Evolutionary conservation across 2,113 vertebrate genomes (phyloP), one percentile per base, ranked within the genome.

Genomic region (Paramormyrops kingsleyae): DNA sequence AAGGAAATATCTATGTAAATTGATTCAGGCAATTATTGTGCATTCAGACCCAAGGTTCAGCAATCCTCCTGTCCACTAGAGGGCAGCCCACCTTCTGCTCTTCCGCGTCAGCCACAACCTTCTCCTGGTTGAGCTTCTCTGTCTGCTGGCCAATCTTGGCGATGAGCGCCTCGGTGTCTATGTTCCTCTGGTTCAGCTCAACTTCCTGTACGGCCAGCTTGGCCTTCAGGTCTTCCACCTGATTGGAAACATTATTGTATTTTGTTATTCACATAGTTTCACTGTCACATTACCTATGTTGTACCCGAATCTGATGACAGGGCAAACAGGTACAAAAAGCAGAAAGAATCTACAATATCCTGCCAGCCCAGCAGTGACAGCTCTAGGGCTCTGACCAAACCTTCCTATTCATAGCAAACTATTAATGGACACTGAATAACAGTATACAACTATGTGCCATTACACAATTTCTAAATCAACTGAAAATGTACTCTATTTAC

Each of bases 151-250:
- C 96, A 90, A 91, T 96, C 95, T 97, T 95, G 87, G 94, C 92
- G 77, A 92, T 94, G 85, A 96, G 94, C 52, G 94, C 94, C 93
- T 97, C 94, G 0, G 93, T 94, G 90, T 96, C 97, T 87, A 95
- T 95, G 94, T 97, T 98, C 93, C 96, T 96, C 92, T 96, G 96
- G 95, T 95, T 96, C 93, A 98, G 94, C 95, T 97, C 96, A 93
- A 94, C 96, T 93, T 97, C 96, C 94, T 97, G 97, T 93, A 97
- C 89, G 62, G 96, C 96, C 93, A 97, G 93, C 95, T 97, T 97
- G 92, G 96, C 96, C 91, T 96, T 98, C 91, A 97, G 93, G 93
- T 98, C 97, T 96, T 99, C 96, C 92, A 98, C 96, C 96, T 97
- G 93, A 94, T 35, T 31, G 13, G 50, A 53, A 52, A 87, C 17